These are phyloP conservation scores for Lathamus discolor DNA, from an alignment of 2,113 vertebrate species.

Conservation along the genomic window DNA sequence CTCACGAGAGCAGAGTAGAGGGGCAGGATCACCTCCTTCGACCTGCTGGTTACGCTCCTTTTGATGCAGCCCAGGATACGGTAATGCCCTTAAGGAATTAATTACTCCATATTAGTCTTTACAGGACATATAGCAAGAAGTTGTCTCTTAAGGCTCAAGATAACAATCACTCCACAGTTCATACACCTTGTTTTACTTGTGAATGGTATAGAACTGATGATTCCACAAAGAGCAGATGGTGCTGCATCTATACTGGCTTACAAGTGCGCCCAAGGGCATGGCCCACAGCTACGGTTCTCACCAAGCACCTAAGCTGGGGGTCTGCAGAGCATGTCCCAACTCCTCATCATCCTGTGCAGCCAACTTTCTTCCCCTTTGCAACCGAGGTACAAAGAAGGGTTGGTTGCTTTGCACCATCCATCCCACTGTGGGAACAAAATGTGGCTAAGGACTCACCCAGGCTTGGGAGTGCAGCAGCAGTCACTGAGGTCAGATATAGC, in stretches of 20 bases:
- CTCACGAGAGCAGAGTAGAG: too few relatives aligned
- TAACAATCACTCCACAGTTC: neutral
- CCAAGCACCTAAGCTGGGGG: rapidly evolving
- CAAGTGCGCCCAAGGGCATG: neutral
- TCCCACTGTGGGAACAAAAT: neutral
- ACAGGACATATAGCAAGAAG: neutral
- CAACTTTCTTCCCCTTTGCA: neutral
- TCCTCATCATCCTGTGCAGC: neutral
- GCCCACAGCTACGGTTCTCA: neutral
- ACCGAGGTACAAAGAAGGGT: neutral
- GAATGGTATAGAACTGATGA: neutral
- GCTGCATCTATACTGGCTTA: neutral
- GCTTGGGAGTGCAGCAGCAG: neutral
- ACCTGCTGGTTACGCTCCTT: too few relatives aligned
- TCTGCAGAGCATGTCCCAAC: neutral
- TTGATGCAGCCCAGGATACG: too few relatives aligned
- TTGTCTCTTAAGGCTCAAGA: neutral
- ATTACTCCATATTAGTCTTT: neutral
- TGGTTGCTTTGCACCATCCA: neutral
- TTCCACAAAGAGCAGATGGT: neutral
- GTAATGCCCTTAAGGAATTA: neutral
- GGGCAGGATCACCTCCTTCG: too few relatives aligned
- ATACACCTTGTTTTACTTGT: neutral
- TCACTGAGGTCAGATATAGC: neutral
- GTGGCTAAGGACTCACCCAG: neutral